Evolutionary conservation across 2,888 invertebrate species (phyloP).

Genomic region (Idaea dimidiata): DNA sequence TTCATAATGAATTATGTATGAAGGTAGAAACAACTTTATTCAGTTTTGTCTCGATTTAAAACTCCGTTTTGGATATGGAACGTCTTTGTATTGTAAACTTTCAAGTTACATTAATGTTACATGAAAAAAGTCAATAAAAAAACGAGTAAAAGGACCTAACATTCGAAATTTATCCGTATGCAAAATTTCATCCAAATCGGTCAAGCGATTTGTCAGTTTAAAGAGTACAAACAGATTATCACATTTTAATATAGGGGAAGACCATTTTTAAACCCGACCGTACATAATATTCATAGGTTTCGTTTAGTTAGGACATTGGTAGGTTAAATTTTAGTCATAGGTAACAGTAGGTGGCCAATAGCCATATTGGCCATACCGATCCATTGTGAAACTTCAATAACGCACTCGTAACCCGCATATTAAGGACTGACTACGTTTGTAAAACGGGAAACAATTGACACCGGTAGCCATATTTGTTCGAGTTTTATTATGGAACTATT

Average conservation of each 20-base stretch:
- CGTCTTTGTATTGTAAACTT: not conserved
- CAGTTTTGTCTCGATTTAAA: not conserved
- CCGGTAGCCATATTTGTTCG: conserved; percentile 71
- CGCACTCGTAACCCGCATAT: conserved; percentile 76
- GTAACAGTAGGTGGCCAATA: conserved; percentile 36
- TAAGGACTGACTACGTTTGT: conserved; percentile 71
- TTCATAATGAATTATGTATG: not conserved
- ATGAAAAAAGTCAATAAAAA: too few species aligned
- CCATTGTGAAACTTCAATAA: conserved; percentile 76
- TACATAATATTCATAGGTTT: too few species aligned
- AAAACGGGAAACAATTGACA: conserved; percentile 79
- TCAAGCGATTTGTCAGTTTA: too few species aligned
- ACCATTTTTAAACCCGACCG: too few species aligned
- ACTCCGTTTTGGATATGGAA: not conserved
- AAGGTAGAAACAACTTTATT: not conserved
- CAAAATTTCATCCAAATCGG: too few species aligned
- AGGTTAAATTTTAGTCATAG: not conserved
- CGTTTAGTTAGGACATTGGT: not conserved
- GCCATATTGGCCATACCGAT: conserved; percentile 60
- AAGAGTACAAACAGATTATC: too few species aligned
- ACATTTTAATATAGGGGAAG: too few species aligned
- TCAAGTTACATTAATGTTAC: too few species aligned
- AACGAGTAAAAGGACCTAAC: too few species aligned
- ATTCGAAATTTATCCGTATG: too few species aligned
- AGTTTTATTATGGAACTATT: conserved; percentile 77